Base-by-base conservation (phyloP, 2,113 vertebrate species). In the Brienomyrus brachyistius region DNA sequence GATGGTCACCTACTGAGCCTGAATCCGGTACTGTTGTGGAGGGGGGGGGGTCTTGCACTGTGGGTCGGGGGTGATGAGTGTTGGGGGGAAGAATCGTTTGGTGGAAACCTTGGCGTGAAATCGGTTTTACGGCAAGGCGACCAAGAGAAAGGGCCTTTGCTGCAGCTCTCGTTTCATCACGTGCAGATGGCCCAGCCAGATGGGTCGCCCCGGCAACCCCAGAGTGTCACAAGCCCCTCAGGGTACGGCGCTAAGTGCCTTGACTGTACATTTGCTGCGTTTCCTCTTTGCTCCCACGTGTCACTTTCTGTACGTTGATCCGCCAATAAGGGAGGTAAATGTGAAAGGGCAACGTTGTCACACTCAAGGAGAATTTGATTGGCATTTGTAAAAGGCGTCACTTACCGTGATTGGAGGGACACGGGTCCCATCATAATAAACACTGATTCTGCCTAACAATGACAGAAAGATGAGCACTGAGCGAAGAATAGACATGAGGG, bases 171-270 rank as follows among this genome's bases (percentile, higher is more conserved):
- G 91, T 95, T 95, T 93, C 35, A 19, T 43, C 86, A 91, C 91
- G 94, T 96, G 93, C 96, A 97, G 96, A 96, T 97, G 96, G 96
- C 93, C 93, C 94, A 94, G 95, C 95, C 96, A 97, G 96, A 95
- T 96, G 96, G 95, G 95, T 94, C 94, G 95, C 52, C 77, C 47
- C 9, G 50, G 88, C 66, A 43, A 70, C 70, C 50, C 50, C 13
- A 10, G 47, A 48, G 27, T 43, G 88, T 47, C 19, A 56, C 7
- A 17, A 5, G 50, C 27, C 51, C 85, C 51, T 87, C 0, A 15
- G 48, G 17, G 85, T 27, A 10, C 13, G 0, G 51, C 27, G 7
- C 85, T 35, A 31, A 54, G 85, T 52, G 27, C 31, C 27, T 31
- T 35, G 35, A 54, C 85, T 87, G n/a, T 50, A 9, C 50, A 27